Evolutionary conservation across 2,888 invertebrate genomes (phyloP), one percentile per base, ranked within the genome.

Genomic region (Drosophila buzzatii): DNA sequence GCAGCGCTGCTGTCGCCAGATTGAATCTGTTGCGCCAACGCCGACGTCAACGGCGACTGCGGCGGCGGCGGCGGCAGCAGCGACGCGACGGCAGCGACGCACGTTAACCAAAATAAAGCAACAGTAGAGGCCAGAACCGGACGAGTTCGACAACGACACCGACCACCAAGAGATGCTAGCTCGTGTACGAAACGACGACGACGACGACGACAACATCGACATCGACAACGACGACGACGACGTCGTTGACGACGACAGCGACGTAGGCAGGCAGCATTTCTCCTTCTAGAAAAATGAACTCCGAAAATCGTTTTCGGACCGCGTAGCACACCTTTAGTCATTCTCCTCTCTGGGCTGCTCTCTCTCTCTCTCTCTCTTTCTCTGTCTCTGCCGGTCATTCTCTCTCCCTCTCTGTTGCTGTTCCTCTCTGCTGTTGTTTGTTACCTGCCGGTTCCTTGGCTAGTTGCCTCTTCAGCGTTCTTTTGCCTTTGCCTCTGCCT

Each of bases 41-140:
- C 18, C 14, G 49, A 53, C 82, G 39, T 27, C 31, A 47, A 41
- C 65, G 2, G 14, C 42, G 60, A 27, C 78, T 7, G 55, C 35
- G 64, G 2, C 77, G 37, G 68, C 59, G 56, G 55, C 35, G 64
- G 2, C 77, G 37, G 68, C 59, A 59, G 14, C 72, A 27, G 56
- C 60, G 60, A 42, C 79, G n/a, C 72, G 23, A 53, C 60, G 52
- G 42, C 79, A 74, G 79, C 73, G 70, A 75, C 81, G 87, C 82
- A 73, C 82, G 72, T 76, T 90, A 88, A 85, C 90, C 86, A 87
- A 87, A 87, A 87, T 88, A 87, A 90, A 87, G 86, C 86, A 87
- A 87, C 86, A 87, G 86, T 88, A 82, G 75, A 71, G 59, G 45
- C 73, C 62, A 83, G 79, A 84, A 86, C 89, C 89, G 73, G 85